Evolutionary conservation across 2,797 vertebrate species (phyloP).

Genomic region (Sebastes dallii): DNA sequence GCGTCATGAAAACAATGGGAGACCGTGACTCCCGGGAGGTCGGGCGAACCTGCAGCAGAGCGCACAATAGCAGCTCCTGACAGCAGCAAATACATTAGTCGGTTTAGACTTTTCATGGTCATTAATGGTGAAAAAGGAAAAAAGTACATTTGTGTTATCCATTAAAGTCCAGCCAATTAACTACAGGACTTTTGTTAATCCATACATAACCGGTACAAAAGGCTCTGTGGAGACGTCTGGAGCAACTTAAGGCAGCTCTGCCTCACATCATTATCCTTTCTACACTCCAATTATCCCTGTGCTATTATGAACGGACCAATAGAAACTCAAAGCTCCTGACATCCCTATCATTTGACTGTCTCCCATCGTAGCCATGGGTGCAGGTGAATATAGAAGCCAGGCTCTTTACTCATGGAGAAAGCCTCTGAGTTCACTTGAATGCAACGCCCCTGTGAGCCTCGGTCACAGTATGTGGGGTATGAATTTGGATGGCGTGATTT

Average conservation of each 20-base stretch:
- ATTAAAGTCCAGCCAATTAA: conserved; percentile 49
- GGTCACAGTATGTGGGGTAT: conserved; percentile 39
- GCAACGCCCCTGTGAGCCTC: conserved; percentile 17
- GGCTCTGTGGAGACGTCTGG: conserved; percentile 16
- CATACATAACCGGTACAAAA: conserved; percentile 38
- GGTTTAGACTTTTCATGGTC: neutral
- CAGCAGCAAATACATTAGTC: neutral
- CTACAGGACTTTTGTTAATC: conserved; percentile 42
- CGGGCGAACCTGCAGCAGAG: neutral
- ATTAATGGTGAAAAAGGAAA: neutral
- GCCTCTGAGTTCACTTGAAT: conserved; percentile 32
- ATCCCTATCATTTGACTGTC: conserved; percentile 37
- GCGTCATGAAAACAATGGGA: conserved; percentile 18
- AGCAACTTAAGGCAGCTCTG: conserved; percentile 31
- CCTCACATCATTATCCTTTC: conserved; percentile 50
- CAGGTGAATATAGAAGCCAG: conserved; percentile 26
- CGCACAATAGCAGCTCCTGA: conserved; percentile 2
- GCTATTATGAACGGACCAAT: conserved; percentile 35
- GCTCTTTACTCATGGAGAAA: conserved; percentile 6
- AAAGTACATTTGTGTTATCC: neutral
- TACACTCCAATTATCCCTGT: conserved; percentile 48
- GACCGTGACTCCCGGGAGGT: neutral
- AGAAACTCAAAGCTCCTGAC: conserved; percentile 41
- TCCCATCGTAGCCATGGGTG: conserved; percentile 3
- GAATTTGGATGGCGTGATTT: conserved; percentile 57